Base-by-base conservation (phyloP, 2,888 invertebrate species). In the Acanthosepion lycidas region DNA sequence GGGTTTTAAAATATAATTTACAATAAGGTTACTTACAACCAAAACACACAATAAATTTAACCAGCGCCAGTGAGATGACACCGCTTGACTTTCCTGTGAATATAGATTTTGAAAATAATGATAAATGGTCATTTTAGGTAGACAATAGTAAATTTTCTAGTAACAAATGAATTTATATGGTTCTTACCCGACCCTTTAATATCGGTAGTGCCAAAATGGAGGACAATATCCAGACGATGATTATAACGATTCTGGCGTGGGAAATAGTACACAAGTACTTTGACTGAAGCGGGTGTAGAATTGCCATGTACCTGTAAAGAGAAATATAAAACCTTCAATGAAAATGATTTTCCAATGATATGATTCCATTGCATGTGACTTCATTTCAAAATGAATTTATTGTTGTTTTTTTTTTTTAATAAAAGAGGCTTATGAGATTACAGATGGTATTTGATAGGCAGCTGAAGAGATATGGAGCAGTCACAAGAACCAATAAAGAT, bases 251-350 rank as follows among this genome's bases (percentile, higher is more conserved):
- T 95, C 98, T 98, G 0, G 98, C 98, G 96, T 98, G 98, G 95
- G 98, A 98, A 95, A 98, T 98, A 28, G 98, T 98, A 96, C 98
- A 98, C 91, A 98, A 98, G 97, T 98, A 98, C 96, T 98, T 98
- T 64, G 98, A 98, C 96, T 98, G 98, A 98, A 98, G 98, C 9
- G 98, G 98, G 97, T 98, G 98, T 51, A 98, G 98, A 95, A 98
- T 98, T 94, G 98, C 98, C 96, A 98, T 98, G 97, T 98, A 98
- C 97, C 98, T 98, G 97, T 91, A 97, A 95, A 92, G 55, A 53
- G 91, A 92, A 93, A 23, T 91, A 94, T 55, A 23, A 28, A 51
- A 53, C 20, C 2, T 28, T 78, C 0, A 78, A 78, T 33, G 3
- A 15, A n/a, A 15, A 33, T 0, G 12, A 8, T 78, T n/a, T 23